A percentile compares a stretch with the other conserved stretches of the same genome.
These are phyloP conservation scores for Oceanites oceanicus DNA, from an alignment of 2,113 vertebrate genomes.

Conservation along the genomic window DNA sequence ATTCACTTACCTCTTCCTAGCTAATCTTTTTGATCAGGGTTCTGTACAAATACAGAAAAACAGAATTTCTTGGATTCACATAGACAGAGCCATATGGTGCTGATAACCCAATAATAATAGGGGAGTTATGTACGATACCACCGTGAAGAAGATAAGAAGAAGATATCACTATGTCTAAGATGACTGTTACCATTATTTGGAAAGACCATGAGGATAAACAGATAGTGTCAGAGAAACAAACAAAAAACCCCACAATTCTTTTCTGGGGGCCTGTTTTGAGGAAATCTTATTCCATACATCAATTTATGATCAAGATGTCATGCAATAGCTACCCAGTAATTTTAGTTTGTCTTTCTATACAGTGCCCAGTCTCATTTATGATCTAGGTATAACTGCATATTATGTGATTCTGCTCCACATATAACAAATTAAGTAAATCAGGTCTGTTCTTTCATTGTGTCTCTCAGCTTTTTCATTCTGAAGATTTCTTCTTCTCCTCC, in stretches of 20 bases:
- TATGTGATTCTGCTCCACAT: background rate
- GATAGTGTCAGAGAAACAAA: background rate
- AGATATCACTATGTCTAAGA: background rate
- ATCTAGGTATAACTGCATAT: background rate
- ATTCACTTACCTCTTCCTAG: background rate
- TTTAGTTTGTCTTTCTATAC: background rate
- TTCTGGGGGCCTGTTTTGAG: background rate
- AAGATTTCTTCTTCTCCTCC: background rate
- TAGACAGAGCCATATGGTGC: background rate
- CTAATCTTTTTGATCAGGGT: background rate
- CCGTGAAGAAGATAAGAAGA: background rate
- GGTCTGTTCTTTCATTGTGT: background rate
- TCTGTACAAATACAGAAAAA: background rate
- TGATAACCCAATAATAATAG: background rate
- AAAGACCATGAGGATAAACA: background rate
- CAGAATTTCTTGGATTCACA: background rate
- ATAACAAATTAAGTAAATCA: background rate
- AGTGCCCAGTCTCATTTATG: background rate
- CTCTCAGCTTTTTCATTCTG: background rate
- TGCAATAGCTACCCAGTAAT: background rate
- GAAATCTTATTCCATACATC: background rate
- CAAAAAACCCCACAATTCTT: accelerated
- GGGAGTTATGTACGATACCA: background rate
- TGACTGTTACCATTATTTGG: background rate
- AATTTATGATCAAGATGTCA: background rate